Percentiles rank a stretch among this genome's conserved stretches.
Conservation (phyloP, 2,888 invertebrate genomes). For the Lottia gigantea region DNA sequence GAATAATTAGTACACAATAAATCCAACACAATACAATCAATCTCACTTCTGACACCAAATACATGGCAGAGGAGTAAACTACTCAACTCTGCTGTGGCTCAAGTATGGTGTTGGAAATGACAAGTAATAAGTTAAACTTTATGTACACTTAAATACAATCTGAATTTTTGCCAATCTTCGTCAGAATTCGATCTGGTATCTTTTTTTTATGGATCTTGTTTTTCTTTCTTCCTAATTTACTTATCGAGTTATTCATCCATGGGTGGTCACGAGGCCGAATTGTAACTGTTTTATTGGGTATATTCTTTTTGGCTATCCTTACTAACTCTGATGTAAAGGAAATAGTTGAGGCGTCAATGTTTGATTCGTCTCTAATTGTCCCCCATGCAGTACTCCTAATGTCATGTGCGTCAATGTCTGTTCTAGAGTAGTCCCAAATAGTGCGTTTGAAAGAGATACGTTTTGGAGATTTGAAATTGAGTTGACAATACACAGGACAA, state of each 20-base stretch:
- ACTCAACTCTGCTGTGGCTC: no score
- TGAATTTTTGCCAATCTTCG: neutral
- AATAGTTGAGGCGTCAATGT: neutral
- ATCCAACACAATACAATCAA: no score
- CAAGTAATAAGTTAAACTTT: no score
- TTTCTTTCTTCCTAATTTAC: neutral
- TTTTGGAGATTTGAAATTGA: neutral
- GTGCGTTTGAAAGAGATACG: neutral
- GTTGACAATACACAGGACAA: slow-evolving; percentile 3
- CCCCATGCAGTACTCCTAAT: slow-evolving; percentile 1
- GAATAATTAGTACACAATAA: no score
- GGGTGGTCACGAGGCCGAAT: slow-evolving; percentile 2
- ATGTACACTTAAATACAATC: no score
- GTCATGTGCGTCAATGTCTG: neutral
- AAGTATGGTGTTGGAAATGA: no score
- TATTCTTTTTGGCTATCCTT: neutral
- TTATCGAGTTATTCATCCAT: neutral
- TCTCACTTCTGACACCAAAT: no score
- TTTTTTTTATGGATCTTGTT: slow-evolving; percentile 5
- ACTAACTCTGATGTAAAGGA: neutral
- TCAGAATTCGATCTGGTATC: neutral
- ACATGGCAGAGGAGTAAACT: no score
- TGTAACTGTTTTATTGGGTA: neutral
- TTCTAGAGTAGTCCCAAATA: neutral
- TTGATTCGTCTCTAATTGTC: neutral